Percentiles rank a stretch among this genome's conserved stretches.
Conservation (phyloP, 2,797 vertebrate species). For the Ataeniobius toweri region DNA sequence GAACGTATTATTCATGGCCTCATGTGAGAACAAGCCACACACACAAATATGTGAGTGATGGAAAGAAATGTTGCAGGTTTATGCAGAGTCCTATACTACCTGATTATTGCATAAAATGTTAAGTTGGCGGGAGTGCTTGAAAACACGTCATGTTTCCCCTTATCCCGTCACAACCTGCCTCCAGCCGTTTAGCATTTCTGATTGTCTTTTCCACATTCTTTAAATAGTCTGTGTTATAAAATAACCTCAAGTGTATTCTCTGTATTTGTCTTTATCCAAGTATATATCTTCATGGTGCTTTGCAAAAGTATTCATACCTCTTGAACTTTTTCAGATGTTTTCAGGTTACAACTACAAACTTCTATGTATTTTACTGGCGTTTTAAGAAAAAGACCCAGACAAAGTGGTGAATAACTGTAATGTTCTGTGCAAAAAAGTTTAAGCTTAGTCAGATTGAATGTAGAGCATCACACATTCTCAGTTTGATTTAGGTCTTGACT, state of each 20-base stretch:
- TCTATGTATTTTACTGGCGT: too few relatives aligned
- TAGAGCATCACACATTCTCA: neutral
- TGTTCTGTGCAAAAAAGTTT: too few relatives aligned
- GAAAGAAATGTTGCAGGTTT: conserved; percentile 13
- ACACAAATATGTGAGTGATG: conserved; percentile 22
- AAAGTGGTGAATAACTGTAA: too few relatives aligned
- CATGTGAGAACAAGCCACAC: conserved; percentile 21
- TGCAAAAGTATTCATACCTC: neutral
- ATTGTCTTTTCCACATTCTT: neutral
- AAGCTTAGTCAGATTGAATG: neutral
- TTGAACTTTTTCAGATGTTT: too few relatives aligned
- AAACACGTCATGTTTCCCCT: neutral
- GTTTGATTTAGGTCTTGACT: neutral
- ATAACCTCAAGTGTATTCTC: neutral
- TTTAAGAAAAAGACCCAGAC: too few relatives aligned
- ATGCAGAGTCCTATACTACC: neutral
- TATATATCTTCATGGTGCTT: neutral
- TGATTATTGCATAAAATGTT: neutral
- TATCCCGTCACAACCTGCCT: neutral
- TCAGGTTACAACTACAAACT: too few relatives aligned
- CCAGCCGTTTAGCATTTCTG: neutral
- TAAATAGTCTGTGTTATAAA: neutral
- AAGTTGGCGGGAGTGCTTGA: neutral
- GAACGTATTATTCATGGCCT: conserved; percentile 37
- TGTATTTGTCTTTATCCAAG: neutral